Percentiles rank a stretch among this genome's conserved stretches.
These are phyloP conservation scores for Smithornis capensis DNA, from an alignment of 2,113 vertebrate genomes.

Conservation along the genomic window DNA sequence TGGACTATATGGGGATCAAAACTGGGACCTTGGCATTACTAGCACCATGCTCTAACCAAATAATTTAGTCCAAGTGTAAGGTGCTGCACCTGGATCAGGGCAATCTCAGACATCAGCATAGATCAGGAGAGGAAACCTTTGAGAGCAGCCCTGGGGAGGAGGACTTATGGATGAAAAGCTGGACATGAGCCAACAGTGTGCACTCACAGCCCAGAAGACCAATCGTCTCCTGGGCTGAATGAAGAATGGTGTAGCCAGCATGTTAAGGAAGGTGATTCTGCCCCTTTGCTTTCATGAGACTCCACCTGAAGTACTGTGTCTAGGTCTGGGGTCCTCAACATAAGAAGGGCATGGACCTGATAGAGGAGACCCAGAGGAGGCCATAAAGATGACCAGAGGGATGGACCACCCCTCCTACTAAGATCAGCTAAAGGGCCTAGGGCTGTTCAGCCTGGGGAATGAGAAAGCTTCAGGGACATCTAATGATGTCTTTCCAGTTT, in stretches of 20 bases:
- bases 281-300: neutral
- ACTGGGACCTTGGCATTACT: neutral
- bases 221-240: fast-evolving
- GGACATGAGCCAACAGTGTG: neutral
- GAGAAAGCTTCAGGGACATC: neutral
- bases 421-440: neutral
- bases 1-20: neutral
- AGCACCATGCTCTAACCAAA: neutral
- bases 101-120: neutral
- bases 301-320: too few relatives aligned
- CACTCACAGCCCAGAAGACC: neutral
- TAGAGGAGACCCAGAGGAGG: neutral
- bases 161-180: neutral
- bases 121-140: neutral
- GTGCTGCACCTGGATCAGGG: neutral
- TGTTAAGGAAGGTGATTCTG: neutral
- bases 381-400: neutral
- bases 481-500: neutral
- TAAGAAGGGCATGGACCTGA: neutral
- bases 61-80: neutral
- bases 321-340: neutral
- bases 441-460: neutral
- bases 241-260: neutral
- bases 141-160: neutral
- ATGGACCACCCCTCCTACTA: neutral